Percentiles rank a stretch among this genome's conserved stretches.
phyloP scores from a whole-genome alignment of 1,140 invertebrate species.

The Macrosteles quadrilineatus region DNA sequence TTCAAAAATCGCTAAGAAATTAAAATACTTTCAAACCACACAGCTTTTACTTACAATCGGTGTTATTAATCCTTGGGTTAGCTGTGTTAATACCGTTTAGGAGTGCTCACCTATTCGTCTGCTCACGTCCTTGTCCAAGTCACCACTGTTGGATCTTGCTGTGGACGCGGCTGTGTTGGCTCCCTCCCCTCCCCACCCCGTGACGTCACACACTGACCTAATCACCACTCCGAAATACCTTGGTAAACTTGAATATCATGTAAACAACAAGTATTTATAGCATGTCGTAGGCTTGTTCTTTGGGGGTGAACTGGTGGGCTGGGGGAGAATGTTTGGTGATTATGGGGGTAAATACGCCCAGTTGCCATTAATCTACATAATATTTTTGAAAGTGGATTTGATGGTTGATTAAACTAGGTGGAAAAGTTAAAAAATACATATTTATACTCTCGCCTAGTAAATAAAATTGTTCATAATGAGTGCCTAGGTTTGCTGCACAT shows the following conservation, averaged over 20 bases:
- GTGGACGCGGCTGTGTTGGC: background rate
- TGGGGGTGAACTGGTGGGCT: no score
- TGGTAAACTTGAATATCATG: background rate
- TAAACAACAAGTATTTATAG: constrained; percentile 9
- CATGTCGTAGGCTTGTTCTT: background rate
- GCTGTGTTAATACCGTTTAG: background rate
- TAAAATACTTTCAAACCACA: background rate
- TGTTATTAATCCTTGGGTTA: background rate
- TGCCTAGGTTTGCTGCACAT: no score
- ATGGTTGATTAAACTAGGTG: no score
- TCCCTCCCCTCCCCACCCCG: background rate
- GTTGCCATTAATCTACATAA: no score
- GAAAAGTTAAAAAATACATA: no score
- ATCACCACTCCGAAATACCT: constrained; percentile 4
- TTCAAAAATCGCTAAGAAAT: background rate
- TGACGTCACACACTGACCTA: background rate
- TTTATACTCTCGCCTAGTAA: no score
- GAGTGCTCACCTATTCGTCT: constrained; percentile 1
- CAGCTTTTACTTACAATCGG: background rate
- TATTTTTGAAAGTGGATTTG: no score
- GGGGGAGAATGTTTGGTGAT: no score
- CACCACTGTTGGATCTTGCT: background rate
- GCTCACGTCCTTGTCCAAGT: background rate
- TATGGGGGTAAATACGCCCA: no score
- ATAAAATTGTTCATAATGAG: no score